Evolutionary conservation across 1,140 invertebrate species (phyloP), one percentile per base, ranked within the genome.

Genomic region (Stegodyphus dumicola): DNA sequence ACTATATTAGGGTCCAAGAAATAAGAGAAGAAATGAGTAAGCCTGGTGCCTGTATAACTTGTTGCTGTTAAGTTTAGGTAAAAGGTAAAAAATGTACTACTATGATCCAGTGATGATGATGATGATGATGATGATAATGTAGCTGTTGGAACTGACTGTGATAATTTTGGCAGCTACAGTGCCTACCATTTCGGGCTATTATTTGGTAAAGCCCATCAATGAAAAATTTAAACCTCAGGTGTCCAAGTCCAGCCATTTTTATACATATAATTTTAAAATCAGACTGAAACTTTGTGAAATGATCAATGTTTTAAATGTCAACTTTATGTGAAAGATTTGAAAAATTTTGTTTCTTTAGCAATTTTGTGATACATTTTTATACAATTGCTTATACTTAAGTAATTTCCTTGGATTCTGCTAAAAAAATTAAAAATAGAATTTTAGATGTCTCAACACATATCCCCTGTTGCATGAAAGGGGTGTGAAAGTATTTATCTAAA

Each of bases 241-340:
- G 81, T 84, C 74, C 13, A 73, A 84, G 60, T 84, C 81, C 81
- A 84, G 81, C 81, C 81, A 84, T 84, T 84, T 83, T 76, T 84
- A 76, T 84, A 84, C 17, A 10, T 77, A 69, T 84, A 52, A 84
- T 84, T 76, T 84, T 76, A 76, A 76, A 7, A 81, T 48, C 71
- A 74, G 49, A 53, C 18, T 77, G 33, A 77, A 60, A 79, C 52
- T 70, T 79, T 79, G 51, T 13, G 69, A 66, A 69, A 69, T 53
- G 9, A 69, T 54, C 65, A 33, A 33, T 69, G 51, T 78, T 78
- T 78, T 78, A 69, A 69, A 54, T 33, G 13, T 69, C 53, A 53
- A 48, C 53, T 65, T 81, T 65, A 81, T 64, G 56, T 66, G 65
- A 74, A 65, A 83, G 52, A 18, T 73, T 54, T 67, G 64, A 74